A percentile compares a stretch with the other conserved stretches of the same genome.
These are phyloP conservation scores for Trinectes maculatus DNA, from an alignment of 2,113 vertebrate genomes.

Conservation along the genomic window DNA sequence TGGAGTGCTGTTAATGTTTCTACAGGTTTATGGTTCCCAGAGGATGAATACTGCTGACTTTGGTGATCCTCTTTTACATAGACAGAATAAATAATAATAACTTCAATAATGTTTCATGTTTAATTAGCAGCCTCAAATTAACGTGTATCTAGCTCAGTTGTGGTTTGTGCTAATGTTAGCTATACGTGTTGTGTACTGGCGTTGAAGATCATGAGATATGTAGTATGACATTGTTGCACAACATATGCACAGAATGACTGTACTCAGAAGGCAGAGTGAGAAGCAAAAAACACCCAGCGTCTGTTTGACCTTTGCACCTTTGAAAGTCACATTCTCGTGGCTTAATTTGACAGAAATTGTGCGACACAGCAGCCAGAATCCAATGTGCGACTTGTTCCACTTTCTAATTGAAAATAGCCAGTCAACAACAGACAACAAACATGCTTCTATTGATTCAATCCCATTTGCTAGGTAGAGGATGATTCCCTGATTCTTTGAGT, in stretches of 20 bases:
- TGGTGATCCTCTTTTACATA: neutral
- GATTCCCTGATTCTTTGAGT: constrained; percentile 41
- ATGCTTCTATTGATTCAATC: constrained; percentile 29
- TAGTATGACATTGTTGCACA: no score
- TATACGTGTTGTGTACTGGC: no score
- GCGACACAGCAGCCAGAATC: neutral
- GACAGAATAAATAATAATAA: no score
- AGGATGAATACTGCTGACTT: neutral
- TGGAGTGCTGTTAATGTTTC: neutral
- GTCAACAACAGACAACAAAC: neutral
- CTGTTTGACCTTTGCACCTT: neutral
- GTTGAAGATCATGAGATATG: no score
- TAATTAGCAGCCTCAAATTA: no score
- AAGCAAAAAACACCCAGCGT: no score
- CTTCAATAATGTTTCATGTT: no score
- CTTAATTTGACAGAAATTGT: neutral
- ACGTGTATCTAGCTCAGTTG: no score
- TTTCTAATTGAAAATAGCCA: neutral
- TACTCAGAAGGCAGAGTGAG: no score
- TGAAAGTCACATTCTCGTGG: neutral
- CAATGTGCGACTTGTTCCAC: neutral
- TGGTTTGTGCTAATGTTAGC: no score
- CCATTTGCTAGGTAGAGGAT: neutral
- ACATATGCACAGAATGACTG: no score
- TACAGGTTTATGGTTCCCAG: neutral